These are phyloP conservation scores for Barypeithes pellucidus DNA, from an alignment of 2,888 invertebrate genomes.

Conservation along the genomic window DNA sequence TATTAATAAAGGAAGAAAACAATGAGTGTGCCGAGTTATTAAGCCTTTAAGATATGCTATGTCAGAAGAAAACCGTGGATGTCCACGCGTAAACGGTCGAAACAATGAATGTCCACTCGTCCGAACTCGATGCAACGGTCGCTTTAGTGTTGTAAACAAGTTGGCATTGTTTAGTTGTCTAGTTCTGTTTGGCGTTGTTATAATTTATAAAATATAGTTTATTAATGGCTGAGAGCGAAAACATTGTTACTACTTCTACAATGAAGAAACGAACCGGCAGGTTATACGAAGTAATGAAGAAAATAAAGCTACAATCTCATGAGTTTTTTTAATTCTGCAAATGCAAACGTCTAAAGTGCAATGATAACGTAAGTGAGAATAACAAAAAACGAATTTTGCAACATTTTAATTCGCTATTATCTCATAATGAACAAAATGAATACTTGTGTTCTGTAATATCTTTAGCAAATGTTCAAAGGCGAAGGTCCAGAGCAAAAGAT, in stretches of 20 bases:
- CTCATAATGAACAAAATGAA: conserved; percentile 24
- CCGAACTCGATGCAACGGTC: too few relatives aligned
- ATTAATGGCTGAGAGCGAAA: conserved; percentile 15
- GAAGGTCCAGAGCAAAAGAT: conserved; percentile 19
- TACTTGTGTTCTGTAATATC: conserved; percentile 26
- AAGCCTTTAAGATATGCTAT: too few relatives aligned
- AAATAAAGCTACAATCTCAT: conserved; percentile 22
- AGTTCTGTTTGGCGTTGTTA: conserved; percentile 9
- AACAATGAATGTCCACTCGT: too few relatives aligned
- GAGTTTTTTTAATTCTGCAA: conserved; percentile 10
- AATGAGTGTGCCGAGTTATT: too few relatives aligned
- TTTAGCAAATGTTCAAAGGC: conserved; percentile 12
- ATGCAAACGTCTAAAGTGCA: conserved; percentile 32
- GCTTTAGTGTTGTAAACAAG: too few relatives aligned
- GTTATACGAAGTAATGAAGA: conserved; percentile 24
- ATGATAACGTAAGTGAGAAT: conserved; percentile 19
- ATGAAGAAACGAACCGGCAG: conserved; percentile 12
- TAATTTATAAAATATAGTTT: neutral
- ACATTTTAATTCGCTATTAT: conserved; percentile 17
- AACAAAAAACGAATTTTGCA: conserved; percentile 22
- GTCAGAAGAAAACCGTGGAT: too few relatives aligned
- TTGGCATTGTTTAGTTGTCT: too few relatives aligned
- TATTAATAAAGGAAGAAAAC: too few relatives aligned
- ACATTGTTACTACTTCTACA: neutral
- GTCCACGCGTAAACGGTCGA: too few relatives aligned